Evolutionary conservation across 2,113 vertebrate species (phyloP).

Genomic region (Uropsilus gracilis): DNA sequence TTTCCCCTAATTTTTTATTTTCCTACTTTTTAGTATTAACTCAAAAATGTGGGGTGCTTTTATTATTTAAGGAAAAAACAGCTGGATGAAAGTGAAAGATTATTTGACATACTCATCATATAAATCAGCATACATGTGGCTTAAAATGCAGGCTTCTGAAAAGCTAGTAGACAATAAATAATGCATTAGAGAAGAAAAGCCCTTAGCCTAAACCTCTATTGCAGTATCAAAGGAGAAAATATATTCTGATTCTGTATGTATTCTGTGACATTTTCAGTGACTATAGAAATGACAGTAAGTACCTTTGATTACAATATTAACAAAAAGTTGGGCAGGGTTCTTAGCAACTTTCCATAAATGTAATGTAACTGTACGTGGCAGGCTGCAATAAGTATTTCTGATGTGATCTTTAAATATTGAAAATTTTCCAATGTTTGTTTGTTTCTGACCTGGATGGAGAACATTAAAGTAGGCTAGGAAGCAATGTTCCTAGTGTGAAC

Average conservation of each 20-base stretch:
- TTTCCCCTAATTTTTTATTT: not conserved
- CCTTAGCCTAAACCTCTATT: constrained; percentile 21
- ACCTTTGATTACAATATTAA: constrained; percentile 44
- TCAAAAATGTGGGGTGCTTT: not conserved
- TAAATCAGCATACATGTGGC: not conserved
- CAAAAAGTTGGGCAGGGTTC: not conserved
- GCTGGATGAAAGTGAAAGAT: not conserved
- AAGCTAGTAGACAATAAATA: constrained; percentile 18
- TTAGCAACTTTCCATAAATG: not conserved
- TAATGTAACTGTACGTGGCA: not conserved
- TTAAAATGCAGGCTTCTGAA: constrained; percentile 28
- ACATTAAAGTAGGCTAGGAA: not conserved
- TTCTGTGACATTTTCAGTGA: constrained; percentile 3
- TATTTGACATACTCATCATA: not conserved
- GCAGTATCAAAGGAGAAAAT: constrained; percentile 46
- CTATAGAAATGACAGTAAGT: constrained; percentile 14
- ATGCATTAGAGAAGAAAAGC: not conserved
- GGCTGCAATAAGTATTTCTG: not conserved
- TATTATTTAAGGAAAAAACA: not conserved
- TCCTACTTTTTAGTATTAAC: not conserved
- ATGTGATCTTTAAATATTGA: constrained; percentile 28
- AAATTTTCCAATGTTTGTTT: constrained; percentile 19
- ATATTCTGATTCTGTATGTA: not conserved
- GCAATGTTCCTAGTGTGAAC: not conserved
- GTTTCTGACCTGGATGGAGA: constrained; percentile 18